Conservation (phyloP, 2,888 invertebrate genomes). For the Anagyrus pseudococci region DNA sequence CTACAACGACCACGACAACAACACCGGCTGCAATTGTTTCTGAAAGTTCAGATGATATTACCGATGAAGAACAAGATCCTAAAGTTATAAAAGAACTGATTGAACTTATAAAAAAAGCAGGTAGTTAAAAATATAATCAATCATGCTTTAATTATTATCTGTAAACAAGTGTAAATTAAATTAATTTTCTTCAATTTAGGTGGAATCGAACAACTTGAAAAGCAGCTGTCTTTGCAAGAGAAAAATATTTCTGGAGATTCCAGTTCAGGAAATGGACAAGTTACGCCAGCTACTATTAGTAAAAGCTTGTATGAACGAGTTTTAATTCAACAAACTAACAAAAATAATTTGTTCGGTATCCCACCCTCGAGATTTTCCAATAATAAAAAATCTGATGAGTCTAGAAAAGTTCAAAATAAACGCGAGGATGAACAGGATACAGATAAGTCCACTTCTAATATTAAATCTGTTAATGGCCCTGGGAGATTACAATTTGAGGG, state of each 20-base stretch:
- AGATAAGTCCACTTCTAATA: conserved; percentile 38
- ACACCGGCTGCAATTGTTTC: conserved; percentile 20
- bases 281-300: conserved; percentile 74
- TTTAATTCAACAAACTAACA: conserved; percentile 61
- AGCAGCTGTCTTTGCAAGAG: conserved; percentile 70
- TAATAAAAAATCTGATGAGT: conserved; percentile 57
- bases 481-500: conserved; percentile 66
- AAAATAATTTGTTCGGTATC: conserved; percentile 39
- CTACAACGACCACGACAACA: conserved; percentile 34
- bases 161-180: too few species aligned
- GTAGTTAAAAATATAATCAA: conserved; percentile 58
- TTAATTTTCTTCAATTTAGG: conserved; percentile 61
- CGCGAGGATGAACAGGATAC: conserved; percentile 26
- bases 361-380: conserved; percentile 39
- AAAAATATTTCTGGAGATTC: conserved; percentile 57
- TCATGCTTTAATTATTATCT: not conserved
- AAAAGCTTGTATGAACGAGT: conserved; percentile 81
- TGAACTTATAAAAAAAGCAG: conserved; percentile 84
- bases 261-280: conserved; percentile 48
- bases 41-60: conserved; percentile 40
- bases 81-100: conserved; percentile 83
- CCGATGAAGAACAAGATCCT: conserved; percentile 73
- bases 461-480: conserved; percentile 63
- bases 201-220: conserved; percentile 85
- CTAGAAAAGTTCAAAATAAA: conserved; percentile 25